phyloP scores from a whole-genome alignment of 2,888 invertebrate genomes.

The Slavum lentiscoides region DNA sequence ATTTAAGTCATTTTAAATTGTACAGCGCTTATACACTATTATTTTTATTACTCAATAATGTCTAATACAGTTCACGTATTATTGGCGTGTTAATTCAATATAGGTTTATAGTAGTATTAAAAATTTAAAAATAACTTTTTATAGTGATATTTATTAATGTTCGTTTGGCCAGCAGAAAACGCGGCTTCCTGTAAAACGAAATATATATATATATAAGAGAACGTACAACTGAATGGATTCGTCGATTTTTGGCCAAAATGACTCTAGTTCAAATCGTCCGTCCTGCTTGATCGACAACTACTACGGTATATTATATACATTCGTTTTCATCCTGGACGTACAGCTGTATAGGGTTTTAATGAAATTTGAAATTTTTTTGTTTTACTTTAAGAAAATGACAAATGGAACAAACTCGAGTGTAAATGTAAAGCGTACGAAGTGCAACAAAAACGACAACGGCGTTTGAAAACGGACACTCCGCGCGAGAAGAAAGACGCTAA shows the following conservation, averaged over 20 bases:
- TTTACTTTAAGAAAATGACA: conserved; percentile 19
- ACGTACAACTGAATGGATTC: conserved; percentile 32
- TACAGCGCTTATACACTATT: no score
- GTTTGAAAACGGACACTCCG: conserved; percentile 28
- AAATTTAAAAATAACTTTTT: conserved; percentile 36
- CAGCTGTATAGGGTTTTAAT: not conserved
- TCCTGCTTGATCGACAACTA: not conserved
- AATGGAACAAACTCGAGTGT: not conserved
- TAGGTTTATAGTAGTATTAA: not conserved
- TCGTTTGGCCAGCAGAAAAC: not conserved
- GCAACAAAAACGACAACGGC: not conserved
- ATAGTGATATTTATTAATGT: conserved; percentile 18
- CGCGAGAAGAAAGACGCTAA: conserved; percentile 42
- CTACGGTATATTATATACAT: not conserved
- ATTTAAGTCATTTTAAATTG: no score
- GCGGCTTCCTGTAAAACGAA: not conserved
- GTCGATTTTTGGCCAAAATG: conserved; percentile 28
- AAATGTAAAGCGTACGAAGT: conserved; percentile 1
- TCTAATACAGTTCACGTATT: not conserved
- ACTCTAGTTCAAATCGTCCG: not conserved
- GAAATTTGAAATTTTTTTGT: not conserved
- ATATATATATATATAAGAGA: not conserved
- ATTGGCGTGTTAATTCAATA: not conserved
- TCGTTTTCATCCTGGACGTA: no score
- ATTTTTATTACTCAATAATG: not conserved